Conservation (phyloP, 2,888 invertebrate species). For the Drosophila aldrichi region DNA sequence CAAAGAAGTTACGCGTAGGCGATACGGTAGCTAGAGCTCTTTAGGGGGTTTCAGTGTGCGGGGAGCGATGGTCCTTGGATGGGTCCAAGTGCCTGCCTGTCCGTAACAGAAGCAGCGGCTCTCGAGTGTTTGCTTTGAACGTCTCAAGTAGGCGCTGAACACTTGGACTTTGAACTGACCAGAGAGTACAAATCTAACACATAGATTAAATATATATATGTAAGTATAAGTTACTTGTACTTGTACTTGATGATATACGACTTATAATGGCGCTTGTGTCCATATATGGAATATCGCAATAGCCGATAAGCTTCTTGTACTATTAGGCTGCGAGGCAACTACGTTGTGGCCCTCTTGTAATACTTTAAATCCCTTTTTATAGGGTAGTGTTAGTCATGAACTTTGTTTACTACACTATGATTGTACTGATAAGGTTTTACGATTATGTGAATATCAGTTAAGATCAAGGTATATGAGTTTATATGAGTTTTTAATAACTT, state of each 20-base stretch:
- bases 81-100: not conserved
- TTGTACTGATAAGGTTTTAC: not conserved
- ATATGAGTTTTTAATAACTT: not conserved
- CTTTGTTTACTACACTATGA: not conserved
- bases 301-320: not conserved
- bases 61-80: not conserved
- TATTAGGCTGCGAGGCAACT: not conserved
- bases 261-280: slow-evolving; percentile 1
- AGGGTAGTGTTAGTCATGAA: not conserved
- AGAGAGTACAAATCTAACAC: slow-evolving; percentile 12
- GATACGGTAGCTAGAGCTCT: not conserved
- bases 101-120: slow-evolving; percentile 58
- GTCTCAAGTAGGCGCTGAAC: slow-evolving; percentile 52
- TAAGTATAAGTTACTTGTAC: not conserved
- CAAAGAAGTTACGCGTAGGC: not conserved
- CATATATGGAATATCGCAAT: slow-evolving; percentile 8
- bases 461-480: not conserved
- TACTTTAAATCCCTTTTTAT: not conserved
- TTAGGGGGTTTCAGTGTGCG: not conserved
- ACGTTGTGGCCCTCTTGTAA: slow-evolving; percentile 6
- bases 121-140: slow-evolving; percentile 60
- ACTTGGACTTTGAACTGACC: slow-evolving; percentile 70
- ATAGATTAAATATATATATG: slow-evolving; percentile 3
- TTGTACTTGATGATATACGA: slow-evolving; percentile 1
- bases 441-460: not conserved